These are phyloP conservation scores for Acrobasis suavella DNA, from an alignment of 2,888 invertebrate genomes.

Conservation along the genomic window DNA sequence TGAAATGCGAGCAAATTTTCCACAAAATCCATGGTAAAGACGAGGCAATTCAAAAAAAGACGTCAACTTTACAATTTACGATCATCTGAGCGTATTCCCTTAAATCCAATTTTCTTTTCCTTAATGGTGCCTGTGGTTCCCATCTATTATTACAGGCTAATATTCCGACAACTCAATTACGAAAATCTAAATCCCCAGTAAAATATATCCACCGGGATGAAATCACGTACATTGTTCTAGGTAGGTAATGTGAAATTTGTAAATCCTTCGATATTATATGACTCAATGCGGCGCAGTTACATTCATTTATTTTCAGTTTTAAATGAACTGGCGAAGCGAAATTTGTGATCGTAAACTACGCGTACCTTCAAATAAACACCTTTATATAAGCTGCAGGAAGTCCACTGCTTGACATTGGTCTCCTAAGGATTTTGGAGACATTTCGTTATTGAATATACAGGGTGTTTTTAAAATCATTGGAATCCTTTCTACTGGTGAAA, in stretches of 20 bases:
- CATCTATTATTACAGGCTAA: slow-evolving; percentile 24
- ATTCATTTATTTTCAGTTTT: too few relatives aligned
- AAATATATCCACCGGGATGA: slow-evolving; percentile 7
- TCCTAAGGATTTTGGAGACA: too few relatives aligned
- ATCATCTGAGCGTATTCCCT: slow-evolving; percentile 21
- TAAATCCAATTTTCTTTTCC: slow-evolving; percentile 19
- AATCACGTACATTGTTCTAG: neutral
- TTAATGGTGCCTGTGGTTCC: slow-evolving; percentile 17
- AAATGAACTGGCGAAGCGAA: too few relatives aligned
- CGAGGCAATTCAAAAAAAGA: neutral
- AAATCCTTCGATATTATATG: too few relatives aligned
- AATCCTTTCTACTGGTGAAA: too few relatives aligned
- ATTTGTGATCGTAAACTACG: too few relatives aligned
- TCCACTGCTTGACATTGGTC: too few relatives aligned
- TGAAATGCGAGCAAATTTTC: slow-evolving; percentile 1
- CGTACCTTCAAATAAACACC: too few relatives aligned
- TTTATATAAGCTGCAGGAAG: too few relatives aligned
- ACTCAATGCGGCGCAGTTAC: too few relatives aligned
- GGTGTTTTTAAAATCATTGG: too few relatives aligned
- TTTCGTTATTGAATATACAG: too few relatives aligned
- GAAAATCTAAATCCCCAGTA: slow-evolving; percentile 18
- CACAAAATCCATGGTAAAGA: neutral
- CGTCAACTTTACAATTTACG: slow-evolving; percentile 22
- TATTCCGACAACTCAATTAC: slow-evolving; percentile 24
- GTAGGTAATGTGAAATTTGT: neutral